These are phyloP conservation scores for Pharmacophagus antenor DNA, from an alignment of 2,888 invertebrate species.

Conservation along the genomic window DNA sequence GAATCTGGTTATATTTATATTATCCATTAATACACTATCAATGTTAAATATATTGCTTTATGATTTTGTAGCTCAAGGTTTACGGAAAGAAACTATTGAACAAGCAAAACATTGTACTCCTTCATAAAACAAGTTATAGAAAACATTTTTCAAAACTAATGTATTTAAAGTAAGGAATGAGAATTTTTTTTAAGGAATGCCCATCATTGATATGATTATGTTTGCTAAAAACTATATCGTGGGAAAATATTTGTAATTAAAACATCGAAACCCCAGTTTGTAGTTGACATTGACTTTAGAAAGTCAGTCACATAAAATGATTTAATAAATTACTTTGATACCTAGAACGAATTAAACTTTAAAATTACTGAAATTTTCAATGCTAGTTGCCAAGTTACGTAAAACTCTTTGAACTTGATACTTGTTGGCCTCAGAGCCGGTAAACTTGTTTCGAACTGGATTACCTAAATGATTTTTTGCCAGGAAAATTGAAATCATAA, in stretches of 20 bases:
- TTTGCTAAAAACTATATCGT: slow-evolving; percentile 17
- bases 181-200: slow-evolving; percentile 28
- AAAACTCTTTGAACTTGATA: slow-evolving; percentile 25
- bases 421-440: slow-evolving; percentile 14
- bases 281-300: slow-evolving; percentile 27
- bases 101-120: neutral
- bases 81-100: neutral
- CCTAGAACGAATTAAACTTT: slow-evolving; percentile 9
- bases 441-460: slow-evolving; percentile 11
- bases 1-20: slow-evolving; percentile 35
- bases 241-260: slow-evolving; percentile 24
- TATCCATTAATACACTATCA: slow-evolving; percentile 41
- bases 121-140: neutral
- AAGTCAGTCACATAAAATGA: slow-evolving; percentile 20
- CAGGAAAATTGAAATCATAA: neutral
- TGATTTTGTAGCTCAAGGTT: slow-evolving; percentile 27
- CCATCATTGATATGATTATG: slow-evolving; percentile 37
- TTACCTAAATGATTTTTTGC: neutral
- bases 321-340: slow-evolving; percentile 2
- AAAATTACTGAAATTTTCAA: slow-evolving; percentile 21
- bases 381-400: slow-evolving; percentile 4
- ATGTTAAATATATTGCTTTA: slow-evolving; percentile 47
- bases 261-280: slow-evolving; percentile 7
- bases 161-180: neutral
- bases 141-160: neutral